These are phyloP conservation scores for Heloderma charlesbogerti DNA, from an alignment of 2,113 vertebrate species.

Conservation along the genomic window DNA sequence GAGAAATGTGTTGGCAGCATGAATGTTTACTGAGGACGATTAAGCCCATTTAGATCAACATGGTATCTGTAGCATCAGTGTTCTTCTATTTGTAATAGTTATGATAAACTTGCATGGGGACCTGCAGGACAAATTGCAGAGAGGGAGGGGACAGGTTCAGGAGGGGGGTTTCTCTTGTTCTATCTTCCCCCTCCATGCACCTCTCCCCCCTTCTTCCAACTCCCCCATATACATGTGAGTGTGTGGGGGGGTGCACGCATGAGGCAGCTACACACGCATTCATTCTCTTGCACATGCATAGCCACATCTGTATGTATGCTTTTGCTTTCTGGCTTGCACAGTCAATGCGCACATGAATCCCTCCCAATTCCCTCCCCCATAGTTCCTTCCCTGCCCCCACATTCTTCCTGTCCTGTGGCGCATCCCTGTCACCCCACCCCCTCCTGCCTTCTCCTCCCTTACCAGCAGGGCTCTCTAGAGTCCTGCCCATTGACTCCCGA, in stretches of 20 bases:
- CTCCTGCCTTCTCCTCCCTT: no score
- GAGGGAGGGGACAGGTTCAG: background rate
- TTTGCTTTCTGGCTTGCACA: background rate
- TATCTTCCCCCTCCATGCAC: background rate
- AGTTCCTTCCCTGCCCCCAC: background rate
- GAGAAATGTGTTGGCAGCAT: background rate
- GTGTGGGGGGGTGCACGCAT: background rate
- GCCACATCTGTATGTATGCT: background rate
- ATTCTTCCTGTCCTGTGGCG: background rate
- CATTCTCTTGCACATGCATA: background rate
- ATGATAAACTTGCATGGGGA: background rate
- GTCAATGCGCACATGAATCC: background rate
- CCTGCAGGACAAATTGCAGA: background rate
- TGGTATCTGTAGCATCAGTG: background rate
- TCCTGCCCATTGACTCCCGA: background rate
- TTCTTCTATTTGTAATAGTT: fast-evolving
- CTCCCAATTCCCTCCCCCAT: no score
- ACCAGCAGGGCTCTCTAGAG: background rate
- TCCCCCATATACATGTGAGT: background rate
- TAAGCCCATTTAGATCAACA: background rate
- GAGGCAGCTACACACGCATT: no score
- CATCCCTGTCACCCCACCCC: no score
- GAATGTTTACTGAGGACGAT: background rate
- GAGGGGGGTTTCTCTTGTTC: background rate
- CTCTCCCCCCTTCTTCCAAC: no score